Percentiles rank a stretch among this genome's conserved stretches.
Conservation (phyloP, 2,113 vertebrate species). For the Onychorhynchus coronatus region DNA sequence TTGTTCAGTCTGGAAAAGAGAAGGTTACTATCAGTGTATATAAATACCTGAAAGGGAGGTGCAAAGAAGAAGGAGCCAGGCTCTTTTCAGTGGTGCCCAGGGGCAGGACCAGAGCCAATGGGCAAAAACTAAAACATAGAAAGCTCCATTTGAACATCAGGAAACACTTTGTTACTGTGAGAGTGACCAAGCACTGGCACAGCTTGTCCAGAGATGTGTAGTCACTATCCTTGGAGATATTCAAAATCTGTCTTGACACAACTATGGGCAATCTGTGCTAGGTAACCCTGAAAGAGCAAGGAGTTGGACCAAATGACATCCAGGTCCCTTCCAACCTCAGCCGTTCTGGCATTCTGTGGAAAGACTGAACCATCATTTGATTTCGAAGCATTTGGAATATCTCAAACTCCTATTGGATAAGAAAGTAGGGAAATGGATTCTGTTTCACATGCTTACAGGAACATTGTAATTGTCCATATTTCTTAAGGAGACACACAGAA, state of each 20-base stretch:
- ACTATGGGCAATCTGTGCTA: background rate
- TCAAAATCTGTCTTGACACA: background rate
- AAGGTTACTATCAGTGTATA: background rate
- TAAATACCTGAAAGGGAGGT: background rate
- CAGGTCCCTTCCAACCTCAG: background rate
- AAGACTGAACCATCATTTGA: background rate
- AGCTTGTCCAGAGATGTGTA: background rate
- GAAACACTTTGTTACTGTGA: background rate
- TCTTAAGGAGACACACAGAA: background rate
- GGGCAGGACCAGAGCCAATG: background rate
- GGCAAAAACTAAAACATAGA: background rate
- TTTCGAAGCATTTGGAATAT: background rate
- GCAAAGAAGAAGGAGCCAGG: background rate
- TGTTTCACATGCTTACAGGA: background rate
- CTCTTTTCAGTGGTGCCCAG: background rate
- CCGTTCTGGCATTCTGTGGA: background rate
- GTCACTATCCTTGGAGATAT: background rate
- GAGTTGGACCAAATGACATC: background rate
- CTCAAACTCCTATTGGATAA: background rate
- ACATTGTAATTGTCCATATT: background rate
- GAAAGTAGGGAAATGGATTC: background rate
- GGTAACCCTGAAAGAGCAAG: background rate
- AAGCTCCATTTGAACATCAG: background rate
- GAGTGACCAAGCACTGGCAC: background rate
- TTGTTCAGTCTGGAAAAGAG: background rate